A percentile compares a stretch with the other conserved stretches of the same genome.
Evolutionary conservation across 2,113 vertebrate genomes (phyloP).

Genomic region (Paradoxurus hermaphroditus): DNA sequence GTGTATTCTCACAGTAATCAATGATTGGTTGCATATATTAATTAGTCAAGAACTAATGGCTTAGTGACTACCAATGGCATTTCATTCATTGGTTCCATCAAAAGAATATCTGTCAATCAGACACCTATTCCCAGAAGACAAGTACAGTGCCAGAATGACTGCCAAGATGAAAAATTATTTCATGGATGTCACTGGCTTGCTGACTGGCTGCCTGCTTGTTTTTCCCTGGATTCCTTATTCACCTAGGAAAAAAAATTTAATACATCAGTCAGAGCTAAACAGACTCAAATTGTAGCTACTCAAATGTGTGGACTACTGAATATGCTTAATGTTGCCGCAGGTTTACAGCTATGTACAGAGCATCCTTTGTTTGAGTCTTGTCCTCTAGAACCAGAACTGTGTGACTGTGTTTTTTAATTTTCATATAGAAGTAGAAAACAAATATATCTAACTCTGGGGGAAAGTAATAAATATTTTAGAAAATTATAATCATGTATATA

Average conservation of each 20-base stretch:
- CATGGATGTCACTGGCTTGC: constrained; percentile 9
- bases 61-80: not conserved
- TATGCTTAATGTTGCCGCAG: constrained; percentile 13
- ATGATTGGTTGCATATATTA: not conserved
- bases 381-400: not conserved
- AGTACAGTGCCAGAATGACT: not conserved
- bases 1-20: not conserved
- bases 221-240: constrained; percentile 46
- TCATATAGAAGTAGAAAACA: constrained; percentile 43
- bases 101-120: constrained; percentile 39
- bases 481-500: not conserved
- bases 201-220: constrained; percentile 23
- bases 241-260: not conserved
- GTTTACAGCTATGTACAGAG: constrained; percentile 44
- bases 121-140: constrained; percentile 41
- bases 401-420: not conserved
- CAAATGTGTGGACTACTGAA: constrained; percentile 25
- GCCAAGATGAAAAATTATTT: constrained; percentile 55
- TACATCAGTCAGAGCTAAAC: constrained; percentile 13
- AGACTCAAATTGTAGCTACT: constrained; percentile 53
- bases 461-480: not conserved
- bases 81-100: not conserved
- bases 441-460: not conserved
- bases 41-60: constrained; percentile 11
- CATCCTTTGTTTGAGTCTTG: constrained; percentile 10